Evolutionary conservation across 2,797 vertebrate species (phyloP).

Genomic region (Apodemus agrarius): DNA sequence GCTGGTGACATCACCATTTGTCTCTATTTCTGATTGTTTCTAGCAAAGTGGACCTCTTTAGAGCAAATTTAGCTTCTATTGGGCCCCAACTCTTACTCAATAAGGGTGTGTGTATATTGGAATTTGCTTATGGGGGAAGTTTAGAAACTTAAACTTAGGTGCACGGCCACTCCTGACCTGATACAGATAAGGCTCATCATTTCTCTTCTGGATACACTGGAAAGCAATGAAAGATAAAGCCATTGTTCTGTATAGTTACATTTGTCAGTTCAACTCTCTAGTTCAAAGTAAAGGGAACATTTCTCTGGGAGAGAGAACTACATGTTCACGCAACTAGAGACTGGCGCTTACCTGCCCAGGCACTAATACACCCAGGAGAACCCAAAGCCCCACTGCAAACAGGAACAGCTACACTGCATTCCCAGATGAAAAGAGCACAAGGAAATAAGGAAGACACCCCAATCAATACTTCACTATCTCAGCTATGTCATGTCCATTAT

Average conservation of each 20-base stretch:
- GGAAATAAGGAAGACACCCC: not conserved
- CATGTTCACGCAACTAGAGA: not conserved
- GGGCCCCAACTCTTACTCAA: not conserved
- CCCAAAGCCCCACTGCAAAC: not conserved
- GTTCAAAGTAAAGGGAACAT: not conserved
- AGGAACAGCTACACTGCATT: not conserved
- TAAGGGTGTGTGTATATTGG: not conserved
- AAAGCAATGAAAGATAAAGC: not conserved
- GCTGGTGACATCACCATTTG: constrained; percentile 38
- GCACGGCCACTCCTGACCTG: not conserved
- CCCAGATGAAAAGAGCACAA: not conserved
- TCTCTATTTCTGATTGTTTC: constrained; percentile 22
- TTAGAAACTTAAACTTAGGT: not conserved
- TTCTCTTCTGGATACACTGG: not conserved
- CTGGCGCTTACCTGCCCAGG: not conserved
- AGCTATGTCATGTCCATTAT: not conserved
- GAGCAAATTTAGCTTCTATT: not conserved
- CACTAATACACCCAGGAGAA: not conserved
- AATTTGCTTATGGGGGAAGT: not conserved
- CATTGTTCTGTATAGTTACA: not conserved
- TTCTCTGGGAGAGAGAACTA: not conserved
- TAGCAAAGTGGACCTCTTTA: constrained; percentile 57
- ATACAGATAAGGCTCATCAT: not conserved
- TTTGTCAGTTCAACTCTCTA: not conserved
- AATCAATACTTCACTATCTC: not conserved